Base-by-base conservation (phyloP, 2,797 vertebrate genomes). In the Brotula barbata region DNA sequence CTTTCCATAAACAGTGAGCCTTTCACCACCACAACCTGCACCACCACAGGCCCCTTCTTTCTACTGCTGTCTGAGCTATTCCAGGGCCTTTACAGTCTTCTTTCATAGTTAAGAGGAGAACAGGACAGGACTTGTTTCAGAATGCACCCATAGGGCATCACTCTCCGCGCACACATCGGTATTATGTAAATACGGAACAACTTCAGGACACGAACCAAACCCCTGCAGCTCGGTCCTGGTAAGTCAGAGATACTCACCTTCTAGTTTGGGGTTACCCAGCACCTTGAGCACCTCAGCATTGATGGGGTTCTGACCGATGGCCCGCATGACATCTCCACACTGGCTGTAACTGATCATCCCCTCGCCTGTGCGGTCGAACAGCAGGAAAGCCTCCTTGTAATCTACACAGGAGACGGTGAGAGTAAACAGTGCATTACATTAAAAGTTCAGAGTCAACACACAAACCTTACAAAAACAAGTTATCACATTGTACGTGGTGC, bases 221-320 rank as follows among this genome's bases (percentile, higher is more conserved):
- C 37, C 8, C 13, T 39, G 13, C 15, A 4, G 6, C 37, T 10
- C 9, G 3, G 8, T 14, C 34, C 13, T 36, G 13, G 12, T 39
- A 9, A 55, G 10, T 46, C 33, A 20, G 7, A 13, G 43, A 25
- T 1, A 1, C 58, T 75, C 61, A 41, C 95, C 95, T 58, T 96
- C 95, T 28, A 90, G 86, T 70, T 95, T 97, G 75, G 95, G 95
- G 78, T 96, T 97, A 50, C 95, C 95, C 73, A 96, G 84, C 50
- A 97, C 93, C 82, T 95, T 96, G 73, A 96, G 91, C 64, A 97
- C 95, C 85, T 96, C 95, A 0, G 95, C 93, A 33, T 96, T 97
- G 81, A 94, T 93, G 0, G 95, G 95, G 77, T 96, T 96, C 89
- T 96, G 95, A 19, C 95, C 95, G 62, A 96, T 81, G 34, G 95